Evolutionary conservation across 2,113 vertebrate species (phyloP), one percentile per base, ranked within the genome.

Genomic region (Columbina picui): DNA sequence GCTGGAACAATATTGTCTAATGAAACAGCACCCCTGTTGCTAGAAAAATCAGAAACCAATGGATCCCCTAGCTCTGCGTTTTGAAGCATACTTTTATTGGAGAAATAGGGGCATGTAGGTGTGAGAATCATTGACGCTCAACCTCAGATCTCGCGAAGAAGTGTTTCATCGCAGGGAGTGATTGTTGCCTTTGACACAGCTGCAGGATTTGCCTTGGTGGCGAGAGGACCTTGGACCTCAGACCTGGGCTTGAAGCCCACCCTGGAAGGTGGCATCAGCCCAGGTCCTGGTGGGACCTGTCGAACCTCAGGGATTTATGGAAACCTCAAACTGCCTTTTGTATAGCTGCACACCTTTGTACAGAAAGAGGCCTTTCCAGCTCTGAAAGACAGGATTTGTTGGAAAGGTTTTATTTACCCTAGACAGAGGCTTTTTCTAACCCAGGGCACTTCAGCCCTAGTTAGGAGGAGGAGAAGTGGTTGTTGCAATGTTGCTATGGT

Each of bases 1-100:
- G 94, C 94, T 95, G 85, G 90, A 96, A 93, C 87, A 85, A 79
- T 83, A 59, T 83, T 88, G 79, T 75, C 83, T 96, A 81, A 90
- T 84, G 85, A 94, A 96, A 90, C 17, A 7, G 87, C 73, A 68
- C 70, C 67, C 94, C 90, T 74, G 83, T 80, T 90, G 92, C 92
- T 94, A 45, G 50, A 74, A 78, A 96, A 96, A 93, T 92, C 82
- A 90, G 93, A 90, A 95, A 59, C 76, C 0, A 69, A 83, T 86
- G 92, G 89, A 71, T 89, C 49, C 52, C 34, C 57, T 43, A 38
- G 76, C 60, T 75, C 12, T 23, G 79, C 63, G 71, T 85, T 95
- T 80, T 67, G 73, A 78, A 91, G 88, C 52, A 12, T 0, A 8
- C 64, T 90, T 94, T 81, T 96, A 71, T 92, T 90, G 92, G 88